phyloP scores from a whole-genome alignment of 1,140 invertebrate genomes.

The Drosophila nebulosa region DNA sequence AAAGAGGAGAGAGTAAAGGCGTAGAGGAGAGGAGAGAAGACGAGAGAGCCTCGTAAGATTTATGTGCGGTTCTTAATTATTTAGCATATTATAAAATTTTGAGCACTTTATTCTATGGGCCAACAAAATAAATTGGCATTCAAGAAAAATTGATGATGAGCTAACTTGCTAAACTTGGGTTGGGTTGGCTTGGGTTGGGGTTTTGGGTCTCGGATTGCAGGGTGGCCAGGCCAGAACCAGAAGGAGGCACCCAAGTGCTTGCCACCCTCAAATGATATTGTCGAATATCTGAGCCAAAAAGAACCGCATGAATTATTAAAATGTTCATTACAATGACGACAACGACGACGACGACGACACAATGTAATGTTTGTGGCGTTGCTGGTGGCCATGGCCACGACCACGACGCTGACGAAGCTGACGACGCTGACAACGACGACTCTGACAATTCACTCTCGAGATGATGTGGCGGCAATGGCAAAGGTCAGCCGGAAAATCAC shows the following conservation, averaged over 20 bases:
- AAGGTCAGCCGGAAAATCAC: conserved; percentile 73
- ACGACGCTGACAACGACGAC: conserved; percentile 25
- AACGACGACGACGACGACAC: conserved; percentile 17
- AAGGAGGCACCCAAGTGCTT: conserved; percentile 4
- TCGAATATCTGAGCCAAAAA: not conserved
- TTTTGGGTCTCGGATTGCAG: not conserved
- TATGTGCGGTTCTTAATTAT: conserved; percentile 59
- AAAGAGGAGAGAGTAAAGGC: too few species aligned
- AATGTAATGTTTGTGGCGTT: not conserved
- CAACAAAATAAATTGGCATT: conserved; percentile 34
- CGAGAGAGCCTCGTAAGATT: conserved; percentile 29
- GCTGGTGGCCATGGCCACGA: conserved; percentile 26
- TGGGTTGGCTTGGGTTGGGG: not conserved
- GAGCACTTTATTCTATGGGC: conserved; percentile 45
- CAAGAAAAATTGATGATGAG: conserved; percentile 40
- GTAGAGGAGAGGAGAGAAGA: not conserved
- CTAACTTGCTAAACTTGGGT: conserved; percentile 4
- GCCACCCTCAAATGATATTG: not conserved
- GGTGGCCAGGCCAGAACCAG: too few species aligned
- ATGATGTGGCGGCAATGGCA: conserved; percentile 24
- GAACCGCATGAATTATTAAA: conserved; percentile 66
- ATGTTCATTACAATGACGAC: conserved; percentile 53
- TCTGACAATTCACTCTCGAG: conserved; percentile 7
- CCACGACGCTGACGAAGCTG: not conserved
- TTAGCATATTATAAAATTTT: conserved; percentile 62